Base-by-base conservation (phyloP, 2,888 invertebrate genomes). In the Sinotaia quadrata region DNA sequence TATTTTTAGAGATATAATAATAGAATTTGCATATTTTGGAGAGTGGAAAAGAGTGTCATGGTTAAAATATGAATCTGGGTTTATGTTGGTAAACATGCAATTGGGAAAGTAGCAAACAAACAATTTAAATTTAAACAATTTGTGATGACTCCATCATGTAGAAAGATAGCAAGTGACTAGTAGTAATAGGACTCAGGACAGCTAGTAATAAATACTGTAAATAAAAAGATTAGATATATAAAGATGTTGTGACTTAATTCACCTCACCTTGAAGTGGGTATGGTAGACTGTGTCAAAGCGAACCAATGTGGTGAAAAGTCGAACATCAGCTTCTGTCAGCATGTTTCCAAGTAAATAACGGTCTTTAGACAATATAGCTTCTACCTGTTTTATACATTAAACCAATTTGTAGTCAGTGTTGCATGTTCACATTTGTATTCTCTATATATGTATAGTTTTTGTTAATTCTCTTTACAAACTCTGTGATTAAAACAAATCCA, bases 261-360 rank as follows among this genome's bases (percentile, higher is more conserved):
- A 47, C 1, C 7, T 61, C 31, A 85, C 85, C 81, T 87, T 87
- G 73, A 87, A 87, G 67, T 82, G 84, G n/a, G 76, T 78, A 58
- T 79, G 78, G 73, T 87, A 87, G 15, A 85, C 85, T 66, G 72
- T 74, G 74, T 87, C 87, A 74, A 87, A 87, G 24, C 87, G 72
- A 21, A 87, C 73, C 5, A 87, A 72, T 8, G 86, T 84, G 2
- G 82, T 75, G 70, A 85, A 87, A 15, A 85, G 74, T 44, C 85
- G 72, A n/a, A 87, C 71, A 69, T 87, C 87, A 21, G 86, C 86
- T 67, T 85, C 85, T 7, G 87, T 87, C n/a, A 87, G 33, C 8
- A 33, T 37, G 36, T 75, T 68, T 18, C 86, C 86, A 10, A 74
- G 71, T 18, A 87, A 73, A 73, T 81, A 87, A 12, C 85, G 76